Base-by-base conservation (phyloP, 1,140 invertebrate species). In the Wiebesia pumilae region DNA sequence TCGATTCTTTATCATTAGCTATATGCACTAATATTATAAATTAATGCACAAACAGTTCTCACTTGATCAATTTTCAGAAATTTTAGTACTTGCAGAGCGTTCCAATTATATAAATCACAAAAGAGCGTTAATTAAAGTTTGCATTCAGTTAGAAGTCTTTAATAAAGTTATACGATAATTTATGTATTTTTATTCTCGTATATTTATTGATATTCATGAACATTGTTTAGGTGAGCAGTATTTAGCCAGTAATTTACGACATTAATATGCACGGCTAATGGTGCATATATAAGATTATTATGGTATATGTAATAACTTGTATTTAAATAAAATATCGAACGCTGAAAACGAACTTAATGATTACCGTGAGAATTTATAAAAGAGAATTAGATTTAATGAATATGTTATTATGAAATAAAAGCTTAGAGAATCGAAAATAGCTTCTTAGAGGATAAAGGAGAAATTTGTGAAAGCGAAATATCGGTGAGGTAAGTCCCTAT, bases 81-180 rank as follows among this genome's bases (percentile, higher is more conserved):
- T 84, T 78, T 84, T 58, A 30, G 77, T 78, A 78, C 43, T 65
- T 65, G 40, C 40, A 14, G 30, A 12, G 58, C 0, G 51, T 54
- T 10, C 19, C 19, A 24, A 62, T 62, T 83, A 7, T 73, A 77
- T 83, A 83, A 83, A 83, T 83, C 71, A 77, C 10, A 24, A 83
- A 35, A 24, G 0, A 40, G 69, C 14, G 58, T 78, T 84, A 78
- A 84, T 84, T 84, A 84, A 84, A 84, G 35, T 77, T 62, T 62
- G 51, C 82, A 43, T 62, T 21, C 80, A 33, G 51, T 77, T 75
- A 83, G 71, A 83, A 38, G 43, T 73, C 73, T 83, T 83, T 83
- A 75, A 83, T 83, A 83, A 83, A 83, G 82, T 58, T 77, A 51
- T 58, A 3, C 69, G 33, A 30, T 83, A 75, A 83, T 83, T 83